These are phyloP conservation scores for Thripadectes ignobilis DNA, from an alignment of 2,797 vertebrate species.

Conservation along the genomic window DNA sequence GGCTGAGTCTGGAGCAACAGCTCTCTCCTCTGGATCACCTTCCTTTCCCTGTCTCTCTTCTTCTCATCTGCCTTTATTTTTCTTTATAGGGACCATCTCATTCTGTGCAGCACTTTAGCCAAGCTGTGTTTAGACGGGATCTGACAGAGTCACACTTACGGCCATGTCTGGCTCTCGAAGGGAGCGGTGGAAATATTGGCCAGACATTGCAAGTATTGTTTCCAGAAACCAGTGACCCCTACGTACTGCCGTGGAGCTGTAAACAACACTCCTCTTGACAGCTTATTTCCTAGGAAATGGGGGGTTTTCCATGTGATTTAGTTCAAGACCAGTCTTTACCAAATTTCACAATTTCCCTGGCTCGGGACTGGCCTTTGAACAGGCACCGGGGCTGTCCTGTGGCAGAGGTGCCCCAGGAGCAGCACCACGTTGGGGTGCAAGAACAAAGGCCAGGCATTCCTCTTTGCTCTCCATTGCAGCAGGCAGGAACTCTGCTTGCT, in stretches of 20 bases:
- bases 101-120: not conserved
- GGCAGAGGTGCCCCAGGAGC: not conserved
- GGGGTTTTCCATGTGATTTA: not conserved
- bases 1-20: not conserved
- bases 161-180: accelerated
- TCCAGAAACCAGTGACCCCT: not conserved
- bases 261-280: not conserved
- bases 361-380: not conserved
- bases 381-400: not conserved
- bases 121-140: not conserved
- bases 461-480: not conserved
- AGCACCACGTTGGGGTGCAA: not conserved
- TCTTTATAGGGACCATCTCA: accelerated
- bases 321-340: not conserved
- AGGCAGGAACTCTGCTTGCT: not conserved
- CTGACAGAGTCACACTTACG: accelerated
- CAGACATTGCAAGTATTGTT: not conserved
- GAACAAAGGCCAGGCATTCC: not conserved
- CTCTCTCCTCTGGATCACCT: not conserved
- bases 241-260: accelerated
- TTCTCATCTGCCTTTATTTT: not conserved
- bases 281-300: not conserved
- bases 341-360: not conserved
- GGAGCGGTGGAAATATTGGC: accelerated
- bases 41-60: not conserved